Base-by-base conservation (phyloP, 2,888 invertebrate species). In the Napeogenes sylphis region DNA sequence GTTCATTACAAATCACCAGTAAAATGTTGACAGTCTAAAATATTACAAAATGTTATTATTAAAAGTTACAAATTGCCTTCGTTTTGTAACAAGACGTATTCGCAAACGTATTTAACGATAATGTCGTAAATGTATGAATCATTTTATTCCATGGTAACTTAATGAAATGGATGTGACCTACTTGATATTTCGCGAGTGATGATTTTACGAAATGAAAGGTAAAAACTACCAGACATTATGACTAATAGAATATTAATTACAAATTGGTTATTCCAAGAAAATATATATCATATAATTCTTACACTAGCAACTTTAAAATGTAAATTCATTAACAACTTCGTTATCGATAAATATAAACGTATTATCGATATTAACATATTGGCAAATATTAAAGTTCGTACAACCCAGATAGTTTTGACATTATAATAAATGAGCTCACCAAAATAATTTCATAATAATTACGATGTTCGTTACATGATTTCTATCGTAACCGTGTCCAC, bases 361-460 rank as follows among this genome's bases (percentile, higher is more conserved):
- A 21, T 21, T 21, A 21, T 21, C 21, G 21, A 21, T 21, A 21
- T 21, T 21, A 21, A 42, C 42, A 10, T 10, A 42, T 42, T 42
- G 3, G 35, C 1, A 10, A 6, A 42, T 42, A 10, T 12, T 42
- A 10, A 10, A 10, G 10, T 3, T 42, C 51, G 51, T 21, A 21
- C 21, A 21, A 21, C 21, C 21, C 21, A 21, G 21, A 21, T 21
- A 21, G 21, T 51, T 8, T 30, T 12, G 51, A 3, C 51, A 30
- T 51, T 51, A 0, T 51, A n/a, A 21, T 6, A 45, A 54, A 53
- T 45, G 38, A 14, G 55, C 54, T 51, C 51, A 55, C 59, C 45
- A 58, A 60, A 58, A 63, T 58, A 6, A 51, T 51, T 30, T 63
- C 63, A 47, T 60, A 58, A 35, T 63, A 58, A 68, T 62, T 68